Percentiles rank a stretch among this genome's conserved stretches.
Evolutionary conservation across 2,797 vertebrate genomes (phyloP).

Genomic region (Apogon hyalosoma): DNA sequence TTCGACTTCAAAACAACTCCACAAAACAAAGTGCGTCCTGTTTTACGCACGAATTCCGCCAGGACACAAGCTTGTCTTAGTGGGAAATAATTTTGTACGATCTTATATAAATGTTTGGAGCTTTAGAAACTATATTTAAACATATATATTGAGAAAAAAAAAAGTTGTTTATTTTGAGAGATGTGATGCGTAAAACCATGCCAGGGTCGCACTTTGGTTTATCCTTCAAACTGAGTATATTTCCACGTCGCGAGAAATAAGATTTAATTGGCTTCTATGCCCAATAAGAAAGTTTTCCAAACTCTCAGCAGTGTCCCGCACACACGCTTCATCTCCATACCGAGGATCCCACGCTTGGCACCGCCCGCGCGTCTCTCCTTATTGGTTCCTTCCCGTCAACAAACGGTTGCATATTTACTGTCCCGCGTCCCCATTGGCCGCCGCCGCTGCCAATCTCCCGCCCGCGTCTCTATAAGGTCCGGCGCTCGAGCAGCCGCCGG

Average conservation of each 20-base stretch:
- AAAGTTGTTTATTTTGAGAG: too few relatives aligned
- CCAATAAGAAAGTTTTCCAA: constrained; percentile 66
- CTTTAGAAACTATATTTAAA: too few relatives aligned
- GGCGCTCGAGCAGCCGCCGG: constrained; percentile 6
- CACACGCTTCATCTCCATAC: constrained; percentile 48
- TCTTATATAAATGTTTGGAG: too few relatives aligned
- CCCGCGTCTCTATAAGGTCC: constrained; percentile 66
- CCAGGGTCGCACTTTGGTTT: too few relatives aligned
- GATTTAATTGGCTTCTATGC: constrained; percentile 38
- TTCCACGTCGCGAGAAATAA: background rate
- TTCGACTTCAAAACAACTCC: too few relatives aligned
- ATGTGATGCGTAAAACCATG: too few relatives aligned
- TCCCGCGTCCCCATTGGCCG: constrained; percentile 63
- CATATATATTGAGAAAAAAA: too few relatives aligned
- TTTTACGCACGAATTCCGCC: too few relatives aligned
- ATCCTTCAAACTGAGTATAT: too few relatives aligned
- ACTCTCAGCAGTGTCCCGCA: constrained; percentile 52
- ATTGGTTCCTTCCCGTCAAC: constrained; percentile 76
- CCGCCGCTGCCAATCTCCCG: constrained; percentile 63
- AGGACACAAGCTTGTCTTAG: too few relatives aligned
- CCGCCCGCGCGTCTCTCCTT: constrained; percentile 39
- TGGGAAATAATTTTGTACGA: too few relatives aligned
- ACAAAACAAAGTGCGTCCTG: too few relatives aligned
- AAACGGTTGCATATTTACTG: constrained; percentile 48
- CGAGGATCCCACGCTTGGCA: constrained; percentile 51